Percentiles rank a stretch among this genome's conserved stretches.
phyloP scores from a whole-genome alignment of 37 sponge, comb jelly and placozoan species.

The Chondrilla cf. caribensis region DNA sequence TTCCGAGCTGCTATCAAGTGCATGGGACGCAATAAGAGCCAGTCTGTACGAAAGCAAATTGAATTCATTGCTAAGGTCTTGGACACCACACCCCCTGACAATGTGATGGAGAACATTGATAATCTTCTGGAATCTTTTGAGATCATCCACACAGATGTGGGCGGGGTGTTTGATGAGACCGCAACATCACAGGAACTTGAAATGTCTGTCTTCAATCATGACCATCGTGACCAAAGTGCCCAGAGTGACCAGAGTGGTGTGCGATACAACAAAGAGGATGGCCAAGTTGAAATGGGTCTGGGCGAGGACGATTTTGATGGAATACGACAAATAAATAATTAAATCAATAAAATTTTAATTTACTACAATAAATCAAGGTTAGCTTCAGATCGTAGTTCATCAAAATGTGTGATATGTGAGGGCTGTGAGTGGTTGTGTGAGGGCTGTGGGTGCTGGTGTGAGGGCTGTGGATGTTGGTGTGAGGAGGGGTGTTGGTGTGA shows the following conservation, averaged over 20 bases:
- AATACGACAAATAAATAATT: background rate
- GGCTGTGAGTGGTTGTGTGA: too few relatives aligned
- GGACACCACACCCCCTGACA: conserved; percentile 21
- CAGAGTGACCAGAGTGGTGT: too few relatives aligned
- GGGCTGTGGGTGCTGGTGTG: too few relatives aligned
- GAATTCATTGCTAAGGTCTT: conserved; percentile 10
- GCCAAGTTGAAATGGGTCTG: too few relatives aligned
- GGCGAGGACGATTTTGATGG: too few relatives aligned
- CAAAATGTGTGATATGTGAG: background rate
- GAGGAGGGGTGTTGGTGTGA: background rate
- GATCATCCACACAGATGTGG: conserved; percentile 7
- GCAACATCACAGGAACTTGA: background rate
- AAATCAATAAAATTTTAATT: background rate
- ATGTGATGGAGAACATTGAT: background rate
- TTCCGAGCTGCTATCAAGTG: conserved; percentile 13
- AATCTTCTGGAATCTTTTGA: background rate
- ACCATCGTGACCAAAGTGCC: too few relatives aligned
- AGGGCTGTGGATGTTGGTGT: background rate
- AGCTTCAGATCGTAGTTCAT: conserved; percentile 1
- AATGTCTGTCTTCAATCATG: background rate
- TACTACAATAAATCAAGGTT: conserved; percentile 1
- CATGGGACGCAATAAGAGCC: background rate
- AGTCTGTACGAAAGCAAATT: background rate
- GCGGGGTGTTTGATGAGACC: background rate
- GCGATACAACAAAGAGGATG: too few relatives aligned